Base-by-base conservation (phyloP, 2,113 vertebrate species). In the Cyprinus carpio region DNA sequence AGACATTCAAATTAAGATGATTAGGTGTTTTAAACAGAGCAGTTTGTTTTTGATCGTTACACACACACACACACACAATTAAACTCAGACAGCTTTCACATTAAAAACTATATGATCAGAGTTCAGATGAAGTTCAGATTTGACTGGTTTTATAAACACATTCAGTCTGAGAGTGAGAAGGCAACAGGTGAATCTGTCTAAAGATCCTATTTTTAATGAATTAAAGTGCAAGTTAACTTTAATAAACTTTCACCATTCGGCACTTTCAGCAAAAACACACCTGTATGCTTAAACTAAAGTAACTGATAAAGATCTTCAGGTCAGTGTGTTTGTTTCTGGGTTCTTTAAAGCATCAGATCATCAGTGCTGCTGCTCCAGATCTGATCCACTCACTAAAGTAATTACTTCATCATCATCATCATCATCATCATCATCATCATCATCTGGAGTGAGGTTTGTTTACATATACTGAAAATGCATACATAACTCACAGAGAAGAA, bases 141-240 rank as follows among this genome's bases (percentile, higher is more conserved):
- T 46, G 2, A 46, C n/a, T 8, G n/a, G 23, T 75, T 75, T 51
- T 6, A 46, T 51, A 67, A 72, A 43, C 10, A 16, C 15, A 51
- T 16, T 51, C 15, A 15, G 49, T 51, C 49, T 15, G 13, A 15
- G 49, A 51, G 49, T 51, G 49, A 20, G 34, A 54, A 27, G 31
- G 65, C 81, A 72, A 82, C 65, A 82, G 46, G 65, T 82, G 46
- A 74, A 34, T 31, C 65, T 25, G 81, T 29, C 10, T 74, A 11
- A 62, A 4, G 4, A n/a, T n/a, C n/a, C 37, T 25, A 34, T 69
- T n/a, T 60, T 10, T 60, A n/a, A 20, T 60, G 56, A 60, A 2
- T n/a, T 20, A 27, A 29, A 69, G 6, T 16, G 58, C 31, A 31
- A 71, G 20, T 16, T 3, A 34, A 34, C 16, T 9, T 7, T 20